Percentiles rank a stretch among this genome's conserved stretches.
phyloP scores from a whole-genome alignment of 35 echinoderm and acorn worm genomes.

The Stichopus chloronotus region DNA sequence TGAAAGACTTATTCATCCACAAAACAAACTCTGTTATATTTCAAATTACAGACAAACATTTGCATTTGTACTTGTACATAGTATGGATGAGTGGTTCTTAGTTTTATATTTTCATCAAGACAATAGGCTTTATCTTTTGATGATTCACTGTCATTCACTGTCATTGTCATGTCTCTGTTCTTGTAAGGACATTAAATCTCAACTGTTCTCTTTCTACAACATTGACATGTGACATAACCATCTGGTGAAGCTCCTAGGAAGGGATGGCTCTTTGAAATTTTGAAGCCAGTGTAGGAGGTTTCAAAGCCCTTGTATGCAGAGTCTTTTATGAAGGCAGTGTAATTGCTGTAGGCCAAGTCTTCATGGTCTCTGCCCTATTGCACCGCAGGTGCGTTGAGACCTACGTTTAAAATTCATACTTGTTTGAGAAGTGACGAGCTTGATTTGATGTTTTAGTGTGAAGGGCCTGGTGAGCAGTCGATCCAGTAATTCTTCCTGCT shows the following conservation, averaged over 20 bases:
- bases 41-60: conserved; percentile 43
- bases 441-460: conserved; percentile 33
- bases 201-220: conserved; percentile 8
- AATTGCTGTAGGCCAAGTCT: neutral
- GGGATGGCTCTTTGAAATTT: neutral
- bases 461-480: conserved; percentile 34
- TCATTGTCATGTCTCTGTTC: conserved; percentile 24
- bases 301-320: neutral
- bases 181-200: conserved; percentile 32
- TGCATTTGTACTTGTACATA: conserved; percentile 56
- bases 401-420: conserved; percentile 45
- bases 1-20: conserved; percentile 35
- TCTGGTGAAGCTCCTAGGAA: neutral
- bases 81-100: conserved; percentile 36
- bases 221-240: conserved; percentile 1
- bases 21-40: conserved; percentile 52
- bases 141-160: neutral
- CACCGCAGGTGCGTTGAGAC: conserved; percentile 46
- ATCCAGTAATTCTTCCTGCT: conserved; percentile 49
- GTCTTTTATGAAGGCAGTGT: neutral
- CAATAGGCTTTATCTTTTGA: conserved; percentile 10
- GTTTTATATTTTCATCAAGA: neutral
- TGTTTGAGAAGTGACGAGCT: conserved; percentile 49
- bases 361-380: conserved; percentile 63
- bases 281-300: neutral